Evolutionary conservation across 2,113 vertebrate species (phyloP).

Genomic region (Sturnus vulgaris): DNA sequence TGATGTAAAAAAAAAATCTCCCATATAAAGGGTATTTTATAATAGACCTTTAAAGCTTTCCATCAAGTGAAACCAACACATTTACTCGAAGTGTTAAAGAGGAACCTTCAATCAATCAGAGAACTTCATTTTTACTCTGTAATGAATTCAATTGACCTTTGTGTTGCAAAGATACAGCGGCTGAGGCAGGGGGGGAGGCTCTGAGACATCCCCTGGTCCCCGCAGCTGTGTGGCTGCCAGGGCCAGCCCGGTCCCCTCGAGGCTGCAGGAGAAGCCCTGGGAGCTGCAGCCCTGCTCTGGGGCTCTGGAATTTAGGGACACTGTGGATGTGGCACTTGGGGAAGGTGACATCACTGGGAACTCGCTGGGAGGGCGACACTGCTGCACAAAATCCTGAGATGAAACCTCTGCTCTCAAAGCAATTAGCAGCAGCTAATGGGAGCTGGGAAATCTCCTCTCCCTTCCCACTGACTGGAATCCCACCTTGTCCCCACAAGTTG

Average conservation of each 20-base stretch:
- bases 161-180: background rate
- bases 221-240: background rate
- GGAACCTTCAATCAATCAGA: constrained; percentile 57
- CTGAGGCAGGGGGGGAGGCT: background rate
- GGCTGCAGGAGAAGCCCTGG: background rate
- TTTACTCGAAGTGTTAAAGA: constrained; percentile 58
- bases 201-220: accelerated
- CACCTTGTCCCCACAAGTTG: background rate
- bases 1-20: constrained; percentile 43
- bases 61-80: constrained; percentile 65
- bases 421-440: constrained; percentile 49
- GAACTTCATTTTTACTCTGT: constrained; percentile 49
- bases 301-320: background rate
- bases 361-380: accelerated
- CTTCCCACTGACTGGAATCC: background rate
- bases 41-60: constrained; percentile 49
- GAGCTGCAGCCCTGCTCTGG: background rate
- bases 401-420: constrained; percentile 41
- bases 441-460: constrained; percentile 25
- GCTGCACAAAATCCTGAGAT: background rate
- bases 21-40: constrained; percentile 17
- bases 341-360: background rate
- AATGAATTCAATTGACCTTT: constrained; percentile 59
- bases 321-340: accelerated
- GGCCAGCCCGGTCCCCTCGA: background rate